Conservation (phyloP, 2,888 invertebrate genomes). For the Tipula vernalis region DNA sequence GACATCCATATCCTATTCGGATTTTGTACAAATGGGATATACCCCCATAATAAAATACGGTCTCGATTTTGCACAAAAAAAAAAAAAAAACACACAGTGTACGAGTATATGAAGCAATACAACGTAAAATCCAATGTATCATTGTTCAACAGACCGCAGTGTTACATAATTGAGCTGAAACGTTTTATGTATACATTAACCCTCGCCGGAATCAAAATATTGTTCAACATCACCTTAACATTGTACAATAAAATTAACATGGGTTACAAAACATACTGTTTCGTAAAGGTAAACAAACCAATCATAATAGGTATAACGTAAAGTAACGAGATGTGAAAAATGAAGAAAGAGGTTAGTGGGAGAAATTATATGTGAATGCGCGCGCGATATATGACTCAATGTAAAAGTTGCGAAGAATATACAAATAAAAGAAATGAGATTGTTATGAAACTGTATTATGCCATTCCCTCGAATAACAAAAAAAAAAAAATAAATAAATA, state of each 20-base stretch:
- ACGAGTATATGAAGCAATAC: background rate
- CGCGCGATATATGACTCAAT: background rate
- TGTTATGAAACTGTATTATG: slow-evolving; percentile 4
- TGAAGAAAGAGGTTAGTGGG: background rate
- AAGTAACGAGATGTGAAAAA: background rate
- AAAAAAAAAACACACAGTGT: background rate
- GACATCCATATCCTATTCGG: background rate
- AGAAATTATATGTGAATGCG: background rate
- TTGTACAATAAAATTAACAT: background rate
- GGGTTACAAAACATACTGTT: background rate
- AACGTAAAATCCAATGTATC: background rate
- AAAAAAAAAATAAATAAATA: background rate
- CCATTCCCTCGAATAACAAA: background rate
- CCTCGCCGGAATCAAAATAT: background rate
- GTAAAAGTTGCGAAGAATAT: background rate
- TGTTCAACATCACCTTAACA: background rate
- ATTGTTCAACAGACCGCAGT: background rate
- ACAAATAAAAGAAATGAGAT: background rate
- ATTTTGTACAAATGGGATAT: background rate
- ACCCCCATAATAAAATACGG: background rate
- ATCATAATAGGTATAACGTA: background rate
- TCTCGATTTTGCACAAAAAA: background rate
- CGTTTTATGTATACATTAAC: background rate
- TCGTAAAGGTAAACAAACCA: background rate
- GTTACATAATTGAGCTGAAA: background rate